Conservation (phyloP, 2,797 vertebrate species). For the Dermochelys coriacea region DNA sequence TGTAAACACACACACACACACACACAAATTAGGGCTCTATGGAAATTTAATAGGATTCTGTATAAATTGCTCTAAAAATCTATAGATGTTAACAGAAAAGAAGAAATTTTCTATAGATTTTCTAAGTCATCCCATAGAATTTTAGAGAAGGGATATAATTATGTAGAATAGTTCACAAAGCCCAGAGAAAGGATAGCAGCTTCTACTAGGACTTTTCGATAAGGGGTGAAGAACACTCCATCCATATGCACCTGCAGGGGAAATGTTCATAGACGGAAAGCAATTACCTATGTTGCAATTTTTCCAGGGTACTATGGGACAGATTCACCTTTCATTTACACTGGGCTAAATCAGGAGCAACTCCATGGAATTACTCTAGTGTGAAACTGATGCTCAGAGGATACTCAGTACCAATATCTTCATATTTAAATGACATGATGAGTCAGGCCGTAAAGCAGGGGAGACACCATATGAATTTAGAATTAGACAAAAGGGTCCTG, state of each 20-base stretch:
- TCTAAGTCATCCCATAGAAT: neutral
- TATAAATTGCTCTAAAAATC: neutral
- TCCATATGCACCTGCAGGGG: neutral
- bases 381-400: neutral
- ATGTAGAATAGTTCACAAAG: neutral
- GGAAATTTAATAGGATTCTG: neutral
- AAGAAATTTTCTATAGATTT: neutral
- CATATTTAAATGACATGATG: neutral
- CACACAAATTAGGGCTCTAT: neutral
- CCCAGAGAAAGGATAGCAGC: neutral
- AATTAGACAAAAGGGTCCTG: neutral
- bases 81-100: neutral
- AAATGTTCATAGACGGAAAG: neutral
- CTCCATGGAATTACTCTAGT: neutral
- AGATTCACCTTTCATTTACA: neutral
- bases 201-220: neutral
- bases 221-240: neutral
- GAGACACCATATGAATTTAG: neutral
- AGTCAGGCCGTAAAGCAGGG: neutral
- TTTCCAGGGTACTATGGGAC: neutral
- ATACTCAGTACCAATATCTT: neutral
- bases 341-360: neutral
- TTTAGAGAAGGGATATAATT: neutral
- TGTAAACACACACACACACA: neutral
- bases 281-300: neutral